Conservation (phyloP, 2,797 vertebrate genomes). For the Silurus lanzhouensis region DNA sequence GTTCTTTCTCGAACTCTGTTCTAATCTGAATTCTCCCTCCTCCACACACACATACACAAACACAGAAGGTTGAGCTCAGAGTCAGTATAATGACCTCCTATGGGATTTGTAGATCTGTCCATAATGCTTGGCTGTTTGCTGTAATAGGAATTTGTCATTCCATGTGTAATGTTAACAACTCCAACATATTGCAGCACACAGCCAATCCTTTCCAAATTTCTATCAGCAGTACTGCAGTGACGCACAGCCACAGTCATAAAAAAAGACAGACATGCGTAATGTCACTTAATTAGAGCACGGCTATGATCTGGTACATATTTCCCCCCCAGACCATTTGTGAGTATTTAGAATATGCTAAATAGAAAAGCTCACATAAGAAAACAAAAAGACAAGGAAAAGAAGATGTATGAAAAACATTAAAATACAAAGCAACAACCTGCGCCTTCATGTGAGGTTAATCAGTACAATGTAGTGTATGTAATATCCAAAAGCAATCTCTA, state of each 20-base stretch:
- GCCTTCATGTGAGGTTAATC: not conserved
- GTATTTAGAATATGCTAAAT: not conserved
- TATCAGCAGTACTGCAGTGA: constrained; percentile 44
- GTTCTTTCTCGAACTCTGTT: not conserved
- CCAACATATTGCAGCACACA: constrained; percentile 48
- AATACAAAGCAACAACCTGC: not conserved
- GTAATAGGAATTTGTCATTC: constrained; percentile 58
- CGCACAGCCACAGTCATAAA: constrained; percentile 52
- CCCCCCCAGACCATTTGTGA: constrained; percentile 29
- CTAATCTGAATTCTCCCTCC: constrained; percentile 6
- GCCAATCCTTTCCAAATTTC: constrained; percentile 60
- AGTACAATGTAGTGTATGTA: not conserved
- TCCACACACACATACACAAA: too few relatives aligned
- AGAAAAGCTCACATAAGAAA: not conserved
- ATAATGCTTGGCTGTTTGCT: constrained; percentile 66
- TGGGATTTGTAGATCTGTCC: constrained; percentile 66
- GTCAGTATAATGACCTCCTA: constrained; percentile 74
- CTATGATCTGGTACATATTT: not conserved
- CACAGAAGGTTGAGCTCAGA: constrained; percentile 48
- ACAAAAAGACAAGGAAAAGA: not conserved
- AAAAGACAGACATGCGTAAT: constrained; percentile 58
- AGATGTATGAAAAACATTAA: not conserved
- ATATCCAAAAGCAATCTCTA: not conserved
- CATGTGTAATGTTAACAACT: constrained; percentile 57
- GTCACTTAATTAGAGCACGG: constrained; percentile 31